Evolutionary conservation across 2,797 vertebrate species (phyloP), one percentile per base, ranked within the genome.

Genomic region (Onychomys torridus): DNA sequence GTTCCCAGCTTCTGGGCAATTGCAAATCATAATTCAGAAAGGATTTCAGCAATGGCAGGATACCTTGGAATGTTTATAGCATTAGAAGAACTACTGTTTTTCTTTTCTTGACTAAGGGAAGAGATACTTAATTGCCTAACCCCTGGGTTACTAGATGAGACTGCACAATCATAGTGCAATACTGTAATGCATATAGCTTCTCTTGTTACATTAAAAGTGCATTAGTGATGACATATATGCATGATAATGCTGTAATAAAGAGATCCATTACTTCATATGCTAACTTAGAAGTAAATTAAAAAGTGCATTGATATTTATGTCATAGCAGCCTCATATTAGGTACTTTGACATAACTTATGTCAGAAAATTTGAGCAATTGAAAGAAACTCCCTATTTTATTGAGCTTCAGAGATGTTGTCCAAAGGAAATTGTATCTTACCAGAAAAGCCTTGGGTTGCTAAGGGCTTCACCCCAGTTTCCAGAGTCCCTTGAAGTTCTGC

Each of bases 361-460:
- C 73, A 27, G 57, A 40, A 71, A 96, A 79, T 76, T 89, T 61
- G 46, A 96, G 71, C 34, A 95, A 46, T 32, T 86, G n/a, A 84
- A 82, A 77, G 37, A 85, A 89, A 81, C 73, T 77, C 7, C 71
- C 69, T 46, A 71, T 11, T 93, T 95, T 73, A 67, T 57, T 87
- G 21, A 87, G 27, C 11, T 84, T 93, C 55, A 69, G 32, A 69
- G 32, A 55, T 92, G 32, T 3, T 91, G 13, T 59, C 55, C 78
- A 21, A 76, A 91, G 76, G 32, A 96, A 89, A 37, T 92, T 97
- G 1, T 1, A 63, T 59, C 23, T 88, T n/a, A 84, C 25, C 37
- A 91, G 83, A 61, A 86, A 93, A 81, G 86, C 55, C 27, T 89
- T 76, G n/a, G 21, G 61, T 91, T 89, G 84, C 46, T 71, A 90